phyloP scores from a whole-genome alignment of 2,113 vertebrate genomes.

The Xenotilapia longispinis region DNA sequence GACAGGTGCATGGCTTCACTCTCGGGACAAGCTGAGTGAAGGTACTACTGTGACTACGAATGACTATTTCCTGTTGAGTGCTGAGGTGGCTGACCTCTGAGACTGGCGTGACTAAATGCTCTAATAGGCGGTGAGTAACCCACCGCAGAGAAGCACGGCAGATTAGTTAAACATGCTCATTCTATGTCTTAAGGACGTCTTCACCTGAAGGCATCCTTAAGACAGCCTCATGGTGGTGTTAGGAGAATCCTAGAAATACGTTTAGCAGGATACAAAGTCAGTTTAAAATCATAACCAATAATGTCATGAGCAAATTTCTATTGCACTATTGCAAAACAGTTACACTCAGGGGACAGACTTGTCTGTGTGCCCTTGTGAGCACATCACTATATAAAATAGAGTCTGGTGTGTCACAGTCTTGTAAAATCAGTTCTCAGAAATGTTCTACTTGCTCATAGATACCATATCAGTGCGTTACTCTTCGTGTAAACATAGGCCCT shows the following conservation, averaged over 20 bases:
- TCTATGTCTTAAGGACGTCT: background rate
- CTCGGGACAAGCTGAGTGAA: background rate
- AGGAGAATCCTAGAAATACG: background rate
- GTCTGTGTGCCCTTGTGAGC: background rate
- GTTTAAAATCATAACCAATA: background rate
- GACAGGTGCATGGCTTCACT: conserved; percentile 29
- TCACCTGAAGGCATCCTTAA: background rate
- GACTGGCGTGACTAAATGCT: conserved; percentile 74
- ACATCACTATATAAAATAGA: background rate
- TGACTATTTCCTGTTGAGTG: conserved; percentile 70
- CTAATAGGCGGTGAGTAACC: conserved; percentile 49
- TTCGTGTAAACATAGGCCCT: background rate
- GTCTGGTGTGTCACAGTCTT: background rate
- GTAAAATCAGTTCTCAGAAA: background rate
- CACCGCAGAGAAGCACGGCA: background rate
- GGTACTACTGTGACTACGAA: background rate
- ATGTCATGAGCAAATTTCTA: background rate
- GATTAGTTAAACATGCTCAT: background rate
- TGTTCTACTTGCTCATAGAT: background rate
- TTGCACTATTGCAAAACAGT: background rate
- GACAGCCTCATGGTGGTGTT: background rate
- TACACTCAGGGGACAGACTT: background rate
- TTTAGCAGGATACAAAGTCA: background rate
- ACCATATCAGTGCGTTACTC: background rate
- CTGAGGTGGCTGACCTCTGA: conserved; percentile 61